These are phyloP conservation scores for Hemichromis elongatus DNA, from an alignment of 2,113 vertebrate species.

Conservation along the genomic window DNA sequence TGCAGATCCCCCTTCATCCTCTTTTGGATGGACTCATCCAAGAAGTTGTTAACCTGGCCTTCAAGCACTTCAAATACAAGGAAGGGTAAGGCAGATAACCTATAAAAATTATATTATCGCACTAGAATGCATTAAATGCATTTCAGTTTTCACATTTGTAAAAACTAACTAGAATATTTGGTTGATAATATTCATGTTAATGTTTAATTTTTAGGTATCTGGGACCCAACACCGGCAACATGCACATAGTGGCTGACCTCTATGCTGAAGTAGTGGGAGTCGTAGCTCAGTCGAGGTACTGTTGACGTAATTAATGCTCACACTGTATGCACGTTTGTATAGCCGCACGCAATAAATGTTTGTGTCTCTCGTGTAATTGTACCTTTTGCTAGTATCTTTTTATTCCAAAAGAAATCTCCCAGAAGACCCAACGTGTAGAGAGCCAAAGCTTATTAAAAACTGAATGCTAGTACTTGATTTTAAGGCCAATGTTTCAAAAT, in stretches of 20 bases:
- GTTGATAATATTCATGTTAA: not conserved
- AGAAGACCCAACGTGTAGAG: not conserved
- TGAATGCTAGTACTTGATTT: not conserved
- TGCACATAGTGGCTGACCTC: conserved; percentile 98
- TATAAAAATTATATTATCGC: not conserved
- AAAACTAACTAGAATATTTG: not conserved
- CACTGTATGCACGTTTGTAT: not conserved
- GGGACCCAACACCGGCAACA: conserved; percentile 97
- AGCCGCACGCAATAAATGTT: not conserved
- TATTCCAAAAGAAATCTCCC: not conserved
- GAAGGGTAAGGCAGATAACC: conserved; percentile 82
- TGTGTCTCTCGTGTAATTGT: not conserved
- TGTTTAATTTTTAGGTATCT: conserved; percentile 80
- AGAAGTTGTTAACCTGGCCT: conserved; percentile 95
- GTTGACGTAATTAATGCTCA: not conserved
- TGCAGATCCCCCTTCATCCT: conserved; percentile 94
- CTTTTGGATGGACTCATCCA: conserved; percentile 95
- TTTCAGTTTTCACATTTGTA: not conserved
- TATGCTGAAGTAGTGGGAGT: conserved; percentile 98
- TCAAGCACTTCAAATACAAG: conserved; percentile 99
- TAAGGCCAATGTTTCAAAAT: not conserved
- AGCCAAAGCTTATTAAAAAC: not conserved
- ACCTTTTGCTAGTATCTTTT: not conserved
- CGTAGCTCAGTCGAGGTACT: conserved; percentile 92
- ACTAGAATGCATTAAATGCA: not conserved